Base-by-base conservation (phyloP, 2,113 vertebrate species). In the Brachypodius melanocephalos region DNA sequence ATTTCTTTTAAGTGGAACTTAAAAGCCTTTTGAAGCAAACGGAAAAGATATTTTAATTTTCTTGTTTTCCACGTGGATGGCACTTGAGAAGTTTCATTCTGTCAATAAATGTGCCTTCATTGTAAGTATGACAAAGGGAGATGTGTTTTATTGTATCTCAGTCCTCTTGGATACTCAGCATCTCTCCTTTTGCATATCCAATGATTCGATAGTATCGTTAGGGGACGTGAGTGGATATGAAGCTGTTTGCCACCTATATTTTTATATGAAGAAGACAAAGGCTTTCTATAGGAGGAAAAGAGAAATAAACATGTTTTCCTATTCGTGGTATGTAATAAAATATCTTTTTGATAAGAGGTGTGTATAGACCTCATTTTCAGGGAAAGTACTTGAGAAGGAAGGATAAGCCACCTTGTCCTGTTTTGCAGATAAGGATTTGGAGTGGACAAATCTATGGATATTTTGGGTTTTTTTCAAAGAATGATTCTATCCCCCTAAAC, bases 1-100 rank as follows among this genome's bases (percentile, higher is more conserved):
- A 25, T 91, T 92, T 91, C 49, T 63, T 93, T 95, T 81, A 94
- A 90, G 76, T 84, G 45, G 36, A 93, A 83, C 36, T 88, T 88
- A 67, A 93, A 93, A 95, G 91, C 40, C 80, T 83, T 78, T 83
- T 76, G 75, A 84, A 88, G 51, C 8, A 71, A 77, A 61, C 0
- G 2, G 81, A 86, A 38, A 78, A 61, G n/a, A 42, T 32, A 21
- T 45, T 84, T 86, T 72, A 55, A 76, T 82, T 88, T 92, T 28
- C 26, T 77, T 85, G 19, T 89, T 67, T 88, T 89, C 63, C 42
- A 84, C 19, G 26, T 52, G 32, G 22, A 52, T 90, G n/a, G n/a
- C 85, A 63, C 25, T 43, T 28, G 43, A 40, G 55, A 40, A 42
- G 13, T 34, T 74, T 92, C 0, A 0, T 77, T 87, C 74, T 88